A percentile compares a stretch with the other conserved stretches of the same genome.
Conservation (phyloP, 1,140 invertebrate genomes). For the Lasioglossum albipes region DNA sequence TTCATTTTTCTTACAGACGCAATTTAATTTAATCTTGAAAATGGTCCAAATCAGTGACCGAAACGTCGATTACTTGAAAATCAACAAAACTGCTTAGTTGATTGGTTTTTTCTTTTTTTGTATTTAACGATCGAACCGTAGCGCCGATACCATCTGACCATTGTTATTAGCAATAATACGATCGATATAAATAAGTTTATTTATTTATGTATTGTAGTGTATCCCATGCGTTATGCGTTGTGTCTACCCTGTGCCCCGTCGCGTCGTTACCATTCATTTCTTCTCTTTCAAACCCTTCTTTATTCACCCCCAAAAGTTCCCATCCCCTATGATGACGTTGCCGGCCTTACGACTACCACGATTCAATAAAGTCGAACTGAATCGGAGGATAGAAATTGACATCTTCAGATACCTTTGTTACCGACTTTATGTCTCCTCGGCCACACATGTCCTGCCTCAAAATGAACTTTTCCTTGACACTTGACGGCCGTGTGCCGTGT, state of each 20-base stretch:
- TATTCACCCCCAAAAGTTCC: not conserved
- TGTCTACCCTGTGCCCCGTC: not conserved
- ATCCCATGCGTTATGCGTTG: not conserved
- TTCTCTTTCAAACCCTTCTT: not conserved
- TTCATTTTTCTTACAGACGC: no score
- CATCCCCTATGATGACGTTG: slow-evolving; percentile 7
- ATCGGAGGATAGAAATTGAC: slow-evolving; percentile 8
- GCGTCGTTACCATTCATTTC: not conserved
- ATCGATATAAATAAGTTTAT: no score
- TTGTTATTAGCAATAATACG: no score
- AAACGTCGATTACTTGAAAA: no score
- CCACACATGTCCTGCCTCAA: not conserved
- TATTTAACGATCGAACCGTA: no score
- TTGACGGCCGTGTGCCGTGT: not conserved
- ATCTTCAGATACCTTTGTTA: slow-evolving; percentile 7
- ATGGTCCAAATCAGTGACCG: no score
- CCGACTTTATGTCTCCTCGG: not conserved
- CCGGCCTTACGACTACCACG: not conserved
- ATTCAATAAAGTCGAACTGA: slow-evolving; percentile 31
- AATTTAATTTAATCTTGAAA: no score
- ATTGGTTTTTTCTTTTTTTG: no score
- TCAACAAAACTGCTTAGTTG: no score
- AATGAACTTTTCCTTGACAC: not conserved
- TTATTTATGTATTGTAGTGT: no score
- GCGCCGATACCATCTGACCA: no score